Conservation (phyloP, 1,140 invertebrate species). For the Listronotus bonariensis region DNA sequence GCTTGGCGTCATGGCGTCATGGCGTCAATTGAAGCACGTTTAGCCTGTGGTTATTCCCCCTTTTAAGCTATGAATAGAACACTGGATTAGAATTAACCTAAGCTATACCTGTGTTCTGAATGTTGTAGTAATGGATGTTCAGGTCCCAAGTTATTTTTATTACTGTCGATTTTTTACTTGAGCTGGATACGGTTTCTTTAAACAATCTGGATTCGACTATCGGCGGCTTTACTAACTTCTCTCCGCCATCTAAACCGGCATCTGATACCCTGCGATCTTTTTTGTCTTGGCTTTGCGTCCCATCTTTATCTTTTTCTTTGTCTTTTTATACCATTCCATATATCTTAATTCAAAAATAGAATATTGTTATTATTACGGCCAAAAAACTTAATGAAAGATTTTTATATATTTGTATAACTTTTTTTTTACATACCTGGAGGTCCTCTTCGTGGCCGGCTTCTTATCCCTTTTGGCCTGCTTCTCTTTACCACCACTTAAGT, state of each 20-base stretch:
- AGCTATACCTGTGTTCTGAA: conserved; percentile 71
- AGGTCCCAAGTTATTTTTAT: conserved; percentile 46
- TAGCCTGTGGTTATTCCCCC: too few species aligned
- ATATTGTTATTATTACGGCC: too few species aligned
- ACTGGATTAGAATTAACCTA: too few species aligned
- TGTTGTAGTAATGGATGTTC: conserved; percentile 74
- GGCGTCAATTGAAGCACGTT: too few species aligned
- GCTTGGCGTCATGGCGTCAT: too few species aligned
- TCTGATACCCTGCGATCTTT: conserved; percentile 28
- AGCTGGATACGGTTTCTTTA: conserved; percentile 43
- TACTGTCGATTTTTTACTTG: conserved; percentile 43
- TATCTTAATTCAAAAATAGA: conserved; percentile 51
- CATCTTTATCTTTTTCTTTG: conserved; percentile 43
- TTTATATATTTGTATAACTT: too few species aligned
- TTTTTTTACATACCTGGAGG: conserved; percentile 55
- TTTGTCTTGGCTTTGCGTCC: conserved; percentile 37
- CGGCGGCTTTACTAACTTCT: conserved; percentile 43
- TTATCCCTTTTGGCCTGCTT: conserved; percentile 35
- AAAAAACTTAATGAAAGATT: too few species aligned
- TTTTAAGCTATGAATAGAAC: too few species aligned
- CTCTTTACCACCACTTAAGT: conserved; percentile 42
- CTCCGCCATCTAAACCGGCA: conserved; percentile 48
- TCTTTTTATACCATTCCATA: conserved; percentile 70
- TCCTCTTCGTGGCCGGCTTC: conserved; percentile 55
- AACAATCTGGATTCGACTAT: conserved; percentile 42